Evolutionary conservation across 2,797 vertebrate genomes (phyloP).

Genomic region (Cynopterus sphinx): DNA sequence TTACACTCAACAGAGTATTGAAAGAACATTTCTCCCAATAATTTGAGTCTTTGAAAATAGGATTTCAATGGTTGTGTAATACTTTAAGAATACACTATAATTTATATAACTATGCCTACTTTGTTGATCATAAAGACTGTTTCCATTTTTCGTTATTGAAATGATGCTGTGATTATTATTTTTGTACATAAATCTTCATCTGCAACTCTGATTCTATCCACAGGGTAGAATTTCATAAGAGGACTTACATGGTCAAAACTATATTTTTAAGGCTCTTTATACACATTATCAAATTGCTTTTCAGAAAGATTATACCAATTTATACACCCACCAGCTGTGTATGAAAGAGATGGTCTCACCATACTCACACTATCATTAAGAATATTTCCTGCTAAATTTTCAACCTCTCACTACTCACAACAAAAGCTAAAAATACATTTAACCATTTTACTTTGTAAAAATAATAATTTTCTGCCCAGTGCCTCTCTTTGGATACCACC

Average conservation of each 20-base stretch:
- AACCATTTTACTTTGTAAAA: slow-evolving; percentile 43
- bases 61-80: slow-evolving; percentile 9
- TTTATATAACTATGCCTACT: slow-evolving; percentile 56
- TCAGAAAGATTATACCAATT: slow-evolving; percentile 67
- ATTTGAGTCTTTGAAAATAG: slow-evolving; percentile 39
- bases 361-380: slow-evolving; percentile 31
- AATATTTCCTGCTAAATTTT: slow-evolving; percentile 54
- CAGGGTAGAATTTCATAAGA: not conserved
- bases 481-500: not conserved
- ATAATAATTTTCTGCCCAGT: slow-evolving; percentile 10
- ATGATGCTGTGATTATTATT: slow-evolving; percentile 62
- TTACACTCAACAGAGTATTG: not conserved
- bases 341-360: slow-evolving; percentile 48
- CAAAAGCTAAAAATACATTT: slow-evolving; percentile 10
- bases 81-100: slow-evolving; percentile 5
- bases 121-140: slow-evolving; percentile 37
- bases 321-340: slow-evolving; percentile 50
- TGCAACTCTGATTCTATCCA: slow-evolving; percentile 39
- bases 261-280: slow-evolving; percentile 54
- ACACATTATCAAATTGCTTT: slow-evolving; percentile 61
- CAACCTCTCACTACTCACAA: not conserved
- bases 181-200: slow-evolving; percentile 31
- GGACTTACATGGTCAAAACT: not conserved
- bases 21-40: not conserved
- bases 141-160: slow-evolving; percentile 60